Evolutionary conservation across 2,888 invertebrate species (phyloP).

Genomic region (Acleris laterana): DNA sequence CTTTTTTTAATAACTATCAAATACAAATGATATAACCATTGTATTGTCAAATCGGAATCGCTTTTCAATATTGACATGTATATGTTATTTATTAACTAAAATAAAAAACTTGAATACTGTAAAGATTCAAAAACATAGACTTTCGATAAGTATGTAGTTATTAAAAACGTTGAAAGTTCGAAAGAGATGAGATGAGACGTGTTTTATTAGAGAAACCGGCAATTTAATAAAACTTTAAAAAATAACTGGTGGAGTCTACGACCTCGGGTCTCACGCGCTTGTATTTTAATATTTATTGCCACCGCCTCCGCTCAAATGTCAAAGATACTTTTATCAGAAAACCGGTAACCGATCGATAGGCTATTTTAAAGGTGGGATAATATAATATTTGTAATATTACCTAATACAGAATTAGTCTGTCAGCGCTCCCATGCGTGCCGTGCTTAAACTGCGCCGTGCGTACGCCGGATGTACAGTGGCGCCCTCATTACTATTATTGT

Average conservation of each 20-base stretch:
- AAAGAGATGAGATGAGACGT: not conserved
- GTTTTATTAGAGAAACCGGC: slow-evolving; percentile 9
- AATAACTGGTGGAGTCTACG: slow-evolving; percentile 8
- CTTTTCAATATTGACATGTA: too few species aligned
- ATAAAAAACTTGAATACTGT: too few species aligned
- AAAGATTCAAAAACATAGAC: too few species aligned
- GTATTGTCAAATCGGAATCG: too few species aligned
- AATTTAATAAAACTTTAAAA: slow-evolving; percentile 5
- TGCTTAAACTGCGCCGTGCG: too few species aligned
- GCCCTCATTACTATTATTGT: too few species aligned
- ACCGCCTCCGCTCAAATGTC: slow-evolving; percentile 22
- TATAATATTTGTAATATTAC: slow-evolving; percentile 30
- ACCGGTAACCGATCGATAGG: slow-evolving; percentile 27
- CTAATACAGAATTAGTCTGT: slow-evolving; percentile 19
- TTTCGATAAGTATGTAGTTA: too few species aligned
- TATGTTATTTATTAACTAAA: too few species aligned
- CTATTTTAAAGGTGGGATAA: slow-evolving; percentile 18
- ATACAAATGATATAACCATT: too few species aligned
- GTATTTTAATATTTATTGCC: slow-evolving; percentile 22
- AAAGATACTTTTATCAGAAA: slow-evolving; percentile 11
- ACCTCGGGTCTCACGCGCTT: slow-evolving; percentile 9
- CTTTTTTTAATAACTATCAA: too few species aligned
- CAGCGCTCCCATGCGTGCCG: not conserved
- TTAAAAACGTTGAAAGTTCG: too few species aligned
- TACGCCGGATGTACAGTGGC: too few species aligned